Evolutionary conservation across 2,888 invertebrate genomes (phyloP).

Genomic region (Ecdyonurus torrentis): DNA sequence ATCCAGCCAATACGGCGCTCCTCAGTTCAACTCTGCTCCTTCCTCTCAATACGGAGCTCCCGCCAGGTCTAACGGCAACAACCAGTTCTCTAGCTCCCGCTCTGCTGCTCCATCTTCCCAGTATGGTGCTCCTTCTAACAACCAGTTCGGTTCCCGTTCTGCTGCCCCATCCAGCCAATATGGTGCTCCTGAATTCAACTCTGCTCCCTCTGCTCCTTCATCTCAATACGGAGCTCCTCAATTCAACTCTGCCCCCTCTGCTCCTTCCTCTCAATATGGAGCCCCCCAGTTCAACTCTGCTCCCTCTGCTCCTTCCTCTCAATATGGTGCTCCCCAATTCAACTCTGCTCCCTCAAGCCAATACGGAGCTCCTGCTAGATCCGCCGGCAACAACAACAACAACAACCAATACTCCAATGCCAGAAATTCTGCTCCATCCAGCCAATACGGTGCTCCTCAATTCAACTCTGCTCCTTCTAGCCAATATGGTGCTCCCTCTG

Average conservation of each 20-base stretch:
- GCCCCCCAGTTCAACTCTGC: not conserved
- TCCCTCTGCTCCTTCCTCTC: not conserved
- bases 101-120: constrained; percentile 7
- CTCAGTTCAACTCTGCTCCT: constrained; percentile 4
- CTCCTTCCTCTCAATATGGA: constrained; percentile 1
- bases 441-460: constrained; percentile 10
- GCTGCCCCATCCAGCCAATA: constrained; percentile 16
- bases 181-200: constrained; percentile 19
- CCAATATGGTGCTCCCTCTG: constrained; percentile 9
- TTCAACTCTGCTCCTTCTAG: constrained; percentile 5
- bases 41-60: constrained; percentile 12
- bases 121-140: not conserved
- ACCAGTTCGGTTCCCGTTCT: not conserved
- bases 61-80: not conserved
- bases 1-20: constrained; percentile 11
- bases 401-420: not conserved
- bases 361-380: not conserved
- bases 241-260: not conserved
- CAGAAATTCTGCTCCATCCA: constrained; percentile 1
- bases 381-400: not conserved
- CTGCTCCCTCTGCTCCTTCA: not conserved
- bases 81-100: not conserved
- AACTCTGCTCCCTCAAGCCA: not conserved
- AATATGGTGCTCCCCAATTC: not conserved
- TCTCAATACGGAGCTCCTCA: not conserved